phyloP scores from a whole-genome alignment of 1,140 invertebrate genomes.

The Drosophila persimilis region DNA sequence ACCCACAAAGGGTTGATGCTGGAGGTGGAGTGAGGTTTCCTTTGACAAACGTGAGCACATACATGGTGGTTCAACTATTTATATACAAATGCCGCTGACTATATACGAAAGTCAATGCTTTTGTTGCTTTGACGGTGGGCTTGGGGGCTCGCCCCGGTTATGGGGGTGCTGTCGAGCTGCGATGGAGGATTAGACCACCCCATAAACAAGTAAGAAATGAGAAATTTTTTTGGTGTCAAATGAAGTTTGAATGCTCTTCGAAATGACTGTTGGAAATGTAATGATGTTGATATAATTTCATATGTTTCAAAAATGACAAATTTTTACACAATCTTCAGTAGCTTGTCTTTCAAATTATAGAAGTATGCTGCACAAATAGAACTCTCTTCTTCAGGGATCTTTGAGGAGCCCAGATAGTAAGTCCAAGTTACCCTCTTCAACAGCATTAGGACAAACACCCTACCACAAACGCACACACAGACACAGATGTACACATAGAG shows the following conservation, averaged over 20 bases:
- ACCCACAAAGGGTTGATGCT: slow-evolving; percentile 51
- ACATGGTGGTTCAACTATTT: slow-evolving; percentile 56
- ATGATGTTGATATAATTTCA: too few species aligned
- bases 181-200: slow-evolving; percentile 28
- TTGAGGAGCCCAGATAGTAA: background rate
- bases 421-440: slow-evolving; percentile 16
- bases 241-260: slow-evolving; percentile 13
- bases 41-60: slow-evolving; percentile 54
- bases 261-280: background rate
- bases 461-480: slow-evolving; percentile 8
- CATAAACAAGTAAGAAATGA: slow-evolving; percentile 14
- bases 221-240: slow-evolving; percentile 31
- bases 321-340: too few species aligned
- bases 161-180: background rate
- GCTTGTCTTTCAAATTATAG: too few species aligned
- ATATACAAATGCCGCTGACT: slow-evolving; percentile 79
- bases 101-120: slow-evolving; percentile 80
- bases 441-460: slow-evolving; percentile 5
- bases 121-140: slow-evolving; percentile 46
- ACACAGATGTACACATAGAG: slow-evolving; percentile 16
- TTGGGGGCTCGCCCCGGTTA: slow-evolving; percentile 30
- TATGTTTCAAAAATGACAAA: too few species aligned
- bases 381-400: too few species aligned
- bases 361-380: too few species aligned
- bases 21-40: slow-evolving; percentile 39